Percentiles rank a stretch among this genome's conserved stretches.
Evolutionary conservation across 2,113 vertebrate genomes (phyloP).

Genomic region (Pachypanchax playfairii): DNA sequence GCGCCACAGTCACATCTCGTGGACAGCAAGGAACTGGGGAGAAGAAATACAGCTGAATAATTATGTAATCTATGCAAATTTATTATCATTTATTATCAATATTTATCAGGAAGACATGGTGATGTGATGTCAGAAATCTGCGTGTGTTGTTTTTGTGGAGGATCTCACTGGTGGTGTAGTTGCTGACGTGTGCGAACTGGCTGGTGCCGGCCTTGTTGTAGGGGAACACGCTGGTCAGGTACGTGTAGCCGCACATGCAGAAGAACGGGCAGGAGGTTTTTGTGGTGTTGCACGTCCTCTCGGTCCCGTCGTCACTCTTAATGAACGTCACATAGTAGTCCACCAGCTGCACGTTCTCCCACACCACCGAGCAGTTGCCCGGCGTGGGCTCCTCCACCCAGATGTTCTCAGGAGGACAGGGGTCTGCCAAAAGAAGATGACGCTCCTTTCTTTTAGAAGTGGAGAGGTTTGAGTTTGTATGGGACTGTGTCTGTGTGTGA

Average conservation of each 20-base stretch:
- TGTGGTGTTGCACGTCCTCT: conserved; percentile 88
- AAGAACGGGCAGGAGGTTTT: conserved; percentile 80
- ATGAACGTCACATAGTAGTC: conserved; percentile 88
- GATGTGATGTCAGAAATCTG: background rate
- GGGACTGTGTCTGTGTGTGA: background rate
- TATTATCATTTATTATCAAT: no score
- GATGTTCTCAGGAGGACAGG: conserved; percentile 84
- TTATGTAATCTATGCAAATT: background rate
- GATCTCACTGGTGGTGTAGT: conserved; percentile 88
- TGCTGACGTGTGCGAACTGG: conserved; percentile 80
- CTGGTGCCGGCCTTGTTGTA: conserved; percentile 89
- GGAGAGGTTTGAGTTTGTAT: background rate
- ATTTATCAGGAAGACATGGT: background rate
- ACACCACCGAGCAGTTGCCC: conserved; percentile 83
- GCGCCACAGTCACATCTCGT: conserved; percentile 71
- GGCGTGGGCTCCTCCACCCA: conserved; percentile 78
- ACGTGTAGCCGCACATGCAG: conserved; percentile 89
- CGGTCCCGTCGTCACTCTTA: conserved; percentile 89
- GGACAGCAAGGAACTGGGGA: conserved; percentile 90
- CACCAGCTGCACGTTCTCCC: conserved; percentile 76
- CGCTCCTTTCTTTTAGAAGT: background rate
- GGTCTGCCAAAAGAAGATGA: conserved; percentile 73
- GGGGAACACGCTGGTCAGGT: conserved; percentile 87
- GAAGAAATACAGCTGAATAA: background rate
- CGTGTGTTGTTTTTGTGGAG: background rate